A percentile compares a stretch with the other conserved stretches of the same genome.
These are phyloP conservation scores for Aurelia aurita DNA, from an alignment of 30 jellyfish, hydroid and myxozoan genomes.

Conservation along the genomic window DNA sequence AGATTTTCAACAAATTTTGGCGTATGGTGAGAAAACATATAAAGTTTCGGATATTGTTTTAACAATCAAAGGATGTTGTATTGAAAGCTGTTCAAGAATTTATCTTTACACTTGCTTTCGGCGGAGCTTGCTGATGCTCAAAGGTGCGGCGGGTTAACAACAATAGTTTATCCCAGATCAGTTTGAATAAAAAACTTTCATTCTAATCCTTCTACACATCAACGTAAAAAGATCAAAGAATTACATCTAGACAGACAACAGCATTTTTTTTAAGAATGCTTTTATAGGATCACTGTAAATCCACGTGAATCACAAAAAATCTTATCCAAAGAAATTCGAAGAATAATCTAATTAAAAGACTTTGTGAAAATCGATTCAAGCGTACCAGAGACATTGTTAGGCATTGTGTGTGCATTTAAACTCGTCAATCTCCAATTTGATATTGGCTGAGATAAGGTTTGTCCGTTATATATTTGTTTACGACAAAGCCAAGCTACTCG, in stretches of 20 bases:
- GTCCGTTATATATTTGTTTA: conserved; percentile 36
- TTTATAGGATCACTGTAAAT: conserved; percentile 51
- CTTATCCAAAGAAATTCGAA: conserved; percentile 33
- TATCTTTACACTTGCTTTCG: no score
- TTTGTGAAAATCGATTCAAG: conserved; percentile 58
- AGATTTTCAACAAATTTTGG: no score
- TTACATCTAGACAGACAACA: conserved; percentile 38
- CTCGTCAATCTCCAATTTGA: conserved; percentile 13
- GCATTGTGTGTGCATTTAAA: conserved; percentile 4
- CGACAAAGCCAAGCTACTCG: no score
- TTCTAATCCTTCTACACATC: conserved; percentile 6
- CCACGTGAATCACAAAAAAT: conserved; percentile 42
- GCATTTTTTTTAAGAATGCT: conserved; percentile 44
- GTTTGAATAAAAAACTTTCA: background rate
- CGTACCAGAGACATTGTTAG: conserved; percentile 53
- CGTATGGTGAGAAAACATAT: no score
- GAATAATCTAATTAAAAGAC: conserved; percentile 59
- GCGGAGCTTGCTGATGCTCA: no score
- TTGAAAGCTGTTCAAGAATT: no score
- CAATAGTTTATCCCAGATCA: background rate
- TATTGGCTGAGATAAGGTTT: background rate
- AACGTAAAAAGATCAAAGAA: conserved; percentile 25
- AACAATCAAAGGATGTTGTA: no score
- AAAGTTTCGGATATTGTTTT: no score
- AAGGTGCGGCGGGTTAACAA: no score